Evolutionary conservation across 64 coral and sea anemone genomes (phyloP), one percentile per base, ranked within the genome.

Genomic region (Pocillopora verrucosa): DNA sequence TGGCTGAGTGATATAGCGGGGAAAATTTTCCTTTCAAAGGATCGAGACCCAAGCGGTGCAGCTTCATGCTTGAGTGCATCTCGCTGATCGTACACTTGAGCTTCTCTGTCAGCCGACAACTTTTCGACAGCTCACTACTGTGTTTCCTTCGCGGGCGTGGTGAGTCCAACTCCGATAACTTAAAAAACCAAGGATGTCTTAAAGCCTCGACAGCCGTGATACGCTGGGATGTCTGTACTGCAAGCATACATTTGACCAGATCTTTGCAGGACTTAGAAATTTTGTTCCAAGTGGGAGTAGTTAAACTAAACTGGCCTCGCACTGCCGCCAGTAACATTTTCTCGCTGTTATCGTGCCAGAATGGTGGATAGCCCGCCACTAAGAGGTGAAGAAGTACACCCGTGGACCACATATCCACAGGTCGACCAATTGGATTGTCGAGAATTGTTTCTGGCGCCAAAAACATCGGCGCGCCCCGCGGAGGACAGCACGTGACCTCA

Each of bases 371-470:
- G 5, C 95, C 95, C 11, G 78, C 91, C 61, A 96, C 79, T 20
- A 96, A n/a, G 1, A 96, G 59, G 51, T 96, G 87, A 1, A 96
- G 36, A 20, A 96, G 80, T 2, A 96, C 92, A 13, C 95, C 95
- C n/a, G 74, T 73, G 3, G 95, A 76, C 95, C 95, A 96, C 17
- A 96, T 90, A 74, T 96, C 95, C 38, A 96, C 95, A 15, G 95
- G 82, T 10, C 91, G 74, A 34, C 95, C 95, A 63, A 96, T 88
- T 12, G 95, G 95, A n/a, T 96, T 85, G 75, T 96, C 95, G 11
- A 96, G 89, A 82, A 96, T 93, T 16, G 95, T 96, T 64, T 96
- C 95, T 35, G 95, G 95, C 13, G 95, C 95, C 41, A 96, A 89
- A 78, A 96, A 96, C 95, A 96, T 96, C 9, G 95, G 91, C 4